Evolutionary conservation across 2,113 vertebrate genomes (phyloP).

Genomic region (Numenius arquata): DNA sequence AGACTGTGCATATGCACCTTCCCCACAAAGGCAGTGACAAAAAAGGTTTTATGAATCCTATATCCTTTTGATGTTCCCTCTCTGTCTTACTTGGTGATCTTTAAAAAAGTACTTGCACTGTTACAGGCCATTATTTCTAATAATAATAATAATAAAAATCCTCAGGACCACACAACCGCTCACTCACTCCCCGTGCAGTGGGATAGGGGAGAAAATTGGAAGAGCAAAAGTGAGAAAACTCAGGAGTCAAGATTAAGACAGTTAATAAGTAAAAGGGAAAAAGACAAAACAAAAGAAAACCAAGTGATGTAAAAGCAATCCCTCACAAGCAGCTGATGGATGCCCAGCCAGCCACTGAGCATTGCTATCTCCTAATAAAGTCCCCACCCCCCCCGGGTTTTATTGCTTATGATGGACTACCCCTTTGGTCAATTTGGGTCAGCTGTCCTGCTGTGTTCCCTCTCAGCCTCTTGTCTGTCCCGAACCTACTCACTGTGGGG

Average conservation of each 20-base stretch:
- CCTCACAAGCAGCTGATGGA: not conserved
- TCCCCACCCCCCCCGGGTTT: accelerated
- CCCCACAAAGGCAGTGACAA: not conserved
- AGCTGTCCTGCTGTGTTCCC: not conserved
- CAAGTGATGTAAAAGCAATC: not conserved
- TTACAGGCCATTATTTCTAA: not conserved
- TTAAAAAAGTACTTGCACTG: not conserved
- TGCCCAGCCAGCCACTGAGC: not conserved
- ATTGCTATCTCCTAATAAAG: not conserved
- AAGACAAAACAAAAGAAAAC: not conserved
- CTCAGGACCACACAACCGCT: not conserved
- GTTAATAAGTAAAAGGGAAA: not conserved
- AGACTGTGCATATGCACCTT: not conserved
- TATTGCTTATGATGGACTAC: not conserved
- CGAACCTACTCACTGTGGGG: accelerated
- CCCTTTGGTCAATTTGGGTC: not conserved
- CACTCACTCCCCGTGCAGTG: accelerated
- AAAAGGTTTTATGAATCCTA: not conserved
- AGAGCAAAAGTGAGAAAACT: not conserved
- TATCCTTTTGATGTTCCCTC: not conserved
- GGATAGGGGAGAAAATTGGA: not conserved
- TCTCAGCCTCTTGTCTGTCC: not conserved
- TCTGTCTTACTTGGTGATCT: not conserved
- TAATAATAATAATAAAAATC: not conserved
- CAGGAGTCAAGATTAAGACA: not conserved